Conservation (phyloP, 2,888 invertebrate genomes). For the Corythucha ciliata region DNA sequence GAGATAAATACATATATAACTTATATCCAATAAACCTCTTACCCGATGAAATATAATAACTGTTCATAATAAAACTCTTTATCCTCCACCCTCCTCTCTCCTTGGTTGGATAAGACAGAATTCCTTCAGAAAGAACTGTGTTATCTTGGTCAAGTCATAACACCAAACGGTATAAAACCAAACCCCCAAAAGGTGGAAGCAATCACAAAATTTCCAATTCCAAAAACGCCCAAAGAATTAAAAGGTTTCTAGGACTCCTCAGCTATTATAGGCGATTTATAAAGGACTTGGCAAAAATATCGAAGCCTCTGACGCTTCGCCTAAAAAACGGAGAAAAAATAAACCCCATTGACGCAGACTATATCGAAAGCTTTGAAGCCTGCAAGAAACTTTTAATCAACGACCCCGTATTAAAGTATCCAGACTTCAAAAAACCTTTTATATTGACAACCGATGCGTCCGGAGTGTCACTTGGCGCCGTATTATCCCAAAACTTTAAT, state of each 20-base stretch:
- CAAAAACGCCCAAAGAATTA: not conserved
- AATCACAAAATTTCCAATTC: too few species aligned
- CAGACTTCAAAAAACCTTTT: slow-evolving; percentile 37
- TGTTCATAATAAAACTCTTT: too few species aligned
- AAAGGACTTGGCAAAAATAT: slow-evolving; percentile 32
- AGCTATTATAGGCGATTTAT: slow-evolving; percentile 12
- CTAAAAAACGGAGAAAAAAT: slow-evolving; percentile 32
- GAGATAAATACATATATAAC: too few species aligned
- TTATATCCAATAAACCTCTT: too few species aligned
- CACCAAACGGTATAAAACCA: too few species aligned
- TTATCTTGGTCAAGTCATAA: too few species aligned
- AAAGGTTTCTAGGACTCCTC: not conserved
- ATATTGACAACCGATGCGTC: slow-evolving; percentile 38
- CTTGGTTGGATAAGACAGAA: too few species aligned
- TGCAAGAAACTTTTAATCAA: slow-evolving; percentile 19
- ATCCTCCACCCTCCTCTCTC: too few species aligned
- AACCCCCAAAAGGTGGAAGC: too few species aligned
- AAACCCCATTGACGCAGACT: slow-evolving; percentile 5
- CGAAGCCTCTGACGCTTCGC: slow-evolving; percentile 34
- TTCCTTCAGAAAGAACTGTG: too few species aligned
- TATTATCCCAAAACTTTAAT: slow-evolving; percentile 35
- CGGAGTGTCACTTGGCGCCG: slow-evolving; percentile 29
- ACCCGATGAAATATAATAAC: too few species aligned
- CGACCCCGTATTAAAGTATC: slow-evolving; percentile 34
- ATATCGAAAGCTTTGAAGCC: slow-evolving; percentile 10